Evolutionary conservation across 2,797 vertebrate genomes (phyloP).

Genomic region (Darevskia nairensis): DNA sequence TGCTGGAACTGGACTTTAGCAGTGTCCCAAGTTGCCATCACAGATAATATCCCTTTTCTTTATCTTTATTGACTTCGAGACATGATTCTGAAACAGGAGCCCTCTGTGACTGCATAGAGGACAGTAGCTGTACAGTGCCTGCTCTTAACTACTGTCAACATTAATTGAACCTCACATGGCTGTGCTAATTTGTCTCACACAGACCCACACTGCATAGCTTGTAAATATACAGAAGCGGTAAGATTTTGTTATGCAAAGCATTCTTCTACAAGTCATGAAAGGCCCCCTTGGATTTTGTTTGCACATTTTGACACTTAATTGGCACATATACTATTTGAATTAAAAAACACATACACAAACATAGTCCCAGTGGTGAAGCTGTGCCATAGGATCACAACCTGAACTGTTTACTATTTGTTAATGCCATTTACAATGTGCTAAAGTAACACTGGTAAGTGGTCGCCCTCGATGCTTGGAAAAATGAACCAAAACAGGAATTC

Average conservation of each 20-base stretch:
- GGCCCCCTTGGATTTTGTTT: slow-evolving; percentile 37
- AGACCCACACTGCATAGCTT: background rate
- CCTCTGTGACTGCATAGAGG: slow-evolving; percentile 52
- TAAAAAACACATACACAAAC: slow-evolving; percentile 51
- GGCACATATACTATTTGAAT: slow-evolving; percentile 48
- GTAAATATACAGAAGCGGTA: slow-evolving; percentile 48
- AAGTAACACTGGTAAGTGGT: slow-evolving; percentile 57
- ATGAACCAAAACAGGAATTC: slow-evolving; percentile 53
- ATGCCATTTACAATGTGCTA: slow-evolving; percentile 60
- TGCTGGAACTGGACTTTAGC: background rate
- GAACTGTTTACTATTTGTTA: slow-evolving; percentile 57
- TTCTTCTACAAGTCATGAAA: slow-evolving; percentile 51
- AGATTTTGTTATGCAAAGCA: slow-evolving; percentile 43
- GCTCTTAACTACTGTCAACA: slow-evolving; percentile 60
- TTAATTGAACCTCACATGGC: slow-evolving; percentile 51
- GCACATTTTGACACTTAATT: slow-evolving; percentile 60
- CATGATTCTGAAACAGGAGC: slow-evolving; percentile 51
- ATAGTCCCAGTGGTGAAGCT: slow-evolving; percentile 1
- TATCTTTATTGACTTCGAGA: slow-evolving; percentile 44
- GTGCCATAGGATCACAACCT: slow-evolving; percentile 4
- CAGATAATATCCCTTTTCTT: slow-evolving; percentile 47
- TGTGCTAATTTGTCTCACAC: slow-evolving; percentile 56
- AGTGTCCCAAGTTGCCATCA: background rate
- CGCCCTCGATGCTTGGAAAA: slow-evolving; percentile 52
- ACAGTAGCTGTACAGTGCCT: slow-evolving; percentile 55